Evolutionary conservation across 2,888 invertebrate species (phyloP).

Genomic region (Ptycholaimellus sp.): DNA sequence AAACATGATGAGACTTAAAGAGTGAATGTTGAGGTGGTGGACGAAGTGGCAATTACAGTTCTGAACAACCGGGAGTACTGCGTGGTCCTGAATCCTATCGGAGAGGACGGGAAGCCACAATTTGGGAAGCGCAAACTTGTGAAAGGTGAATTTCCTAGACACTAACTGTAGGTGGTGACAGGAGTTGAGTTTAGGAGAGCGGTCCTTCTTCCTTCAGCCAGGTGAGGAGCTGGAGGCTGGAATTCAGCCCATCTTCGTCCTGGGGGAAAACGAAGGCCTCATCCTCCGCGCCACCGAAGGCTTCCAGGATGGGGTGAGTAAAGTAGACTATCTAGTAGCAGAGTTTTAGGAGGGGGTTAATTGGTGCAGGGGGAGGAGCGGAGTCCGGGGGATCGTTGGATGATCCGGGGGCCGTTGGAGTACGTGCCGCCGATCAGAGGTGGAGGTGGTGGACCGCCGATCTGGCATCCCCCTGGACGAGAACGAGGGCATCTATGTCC

Average conservation of each 20-base stretch:
- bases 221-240: constrained; percentile 31
- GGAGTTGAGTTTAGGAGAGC: no score
- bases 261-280: constrained; percentile 30
- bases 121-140: constrained; percentile 31
- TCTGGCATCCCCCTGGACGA: constrained; percentile 32
- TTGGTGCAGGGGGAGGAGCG: constrained; percentile 19
- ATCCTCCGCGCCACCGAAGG: neutral
- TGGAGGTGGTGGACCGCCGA: constrained; percentile 30
- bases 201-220: constrained; percentile 32
- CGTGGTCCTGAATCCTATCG: constrained; percentile 30
- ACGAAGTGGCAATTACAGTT: constrained; percentile 29
- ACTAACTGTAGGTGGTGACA: no score
- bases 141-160: constrained; percentile 25
- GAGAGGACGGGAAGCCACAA: constrained; percentile 26
- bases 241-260: constrained; percentile 30
- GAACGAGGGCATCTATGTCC: constrained; percentile 34
- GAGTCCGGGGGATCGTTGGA: constrained; percentile 32
- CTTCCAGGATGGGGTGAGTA: neutral
- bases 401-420: constrained; percentile 33
- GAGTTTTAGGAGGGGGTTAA: no score
- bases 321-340: no score
- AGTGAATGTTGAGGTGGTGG: constrained; percentile 7
- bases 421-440: constrained; percentile 33
- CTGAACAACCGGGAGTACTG: constrained; percentile 32
- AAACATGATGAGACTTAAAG: neutral